These are phyloP conservation scores for Gallinago paraguaiae DNA, from an alignment of 2,113 vertebrate species.

Conservation along the genomic window DNA sequence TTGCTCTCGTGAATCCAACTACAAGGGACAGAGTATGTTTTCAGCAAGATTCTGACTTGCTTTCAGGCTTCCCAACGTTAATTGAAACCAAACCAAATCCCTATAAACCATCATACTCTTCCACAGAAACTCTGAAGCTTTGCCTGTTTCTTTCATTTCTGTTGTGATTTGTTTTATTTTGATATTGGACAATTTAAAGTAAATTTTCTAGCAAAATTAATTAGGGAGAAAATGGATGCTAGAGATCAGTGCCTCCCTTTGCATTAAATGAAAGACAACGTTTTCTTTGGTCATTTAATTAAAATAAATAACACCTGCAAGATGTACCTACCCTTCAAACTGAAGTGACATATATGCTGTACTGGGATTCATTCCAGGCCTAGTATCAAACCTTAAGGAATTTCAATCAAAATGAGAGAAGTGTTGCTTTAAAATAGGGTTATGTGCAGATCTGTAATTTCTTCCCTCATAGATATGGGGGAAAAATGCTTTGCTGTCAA, in stretches of 20 bases:
- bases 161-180: neutral
- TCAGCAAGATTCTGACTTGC: neutral
- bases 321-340: neutral
- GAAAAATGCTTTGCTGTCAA: neutral
- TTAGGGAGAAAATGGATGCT: neutral
- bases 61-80: neutral
- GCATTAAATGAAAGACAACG: neutral
- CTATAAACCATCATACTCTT: neutral
- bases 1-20: neutral
- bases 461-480: neutral
- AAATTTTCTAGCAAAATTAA: neutral
- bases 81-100: neutral
- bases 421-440: neutral
- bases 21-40: neutral
- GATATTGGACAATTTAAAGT: neutral
- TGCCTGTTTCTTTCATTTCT: neutral
- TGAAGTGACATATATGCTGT: neutral
- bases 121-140: neutral
- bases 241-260: neutral
- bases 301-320: neutral
- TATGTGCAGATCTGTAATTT: neutral
- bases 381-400: neutral
- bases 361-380: neutral
- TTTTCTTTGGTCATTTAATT: constrained; percentile 25
- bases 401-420: neutral